Evolutionary conservation across 2,888 invertebrate genomes (phyloP).

Genomic region (Lamellibrachia satsuma): DNA sequence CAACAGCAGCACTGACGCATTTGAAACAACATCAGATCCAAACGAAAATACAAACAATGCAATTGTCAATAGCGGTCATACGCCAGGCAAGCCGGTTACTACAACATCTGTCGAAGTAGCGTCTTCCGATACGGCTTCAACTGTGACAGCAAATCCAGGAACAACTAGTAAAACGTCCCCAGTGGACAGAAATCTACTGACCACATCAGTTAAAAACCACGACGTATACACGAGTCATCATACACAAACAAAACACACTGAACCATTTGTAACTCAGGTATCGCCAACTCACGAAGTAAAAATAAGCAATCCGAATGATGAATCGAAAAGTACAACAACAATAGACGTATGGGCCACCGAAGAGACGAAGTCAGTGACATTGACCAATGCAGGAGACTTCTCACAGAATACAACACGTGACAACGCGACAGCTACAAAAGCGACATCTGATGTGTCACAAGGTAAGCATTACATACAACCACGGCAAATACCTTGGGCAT

Average conservation of each 20-base stretch:
- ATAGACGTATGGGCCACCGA: neutral
- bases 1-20: neutral
- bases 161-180: neutral
- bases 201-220: neutral
- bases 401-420: neutral
- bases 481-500: no score
- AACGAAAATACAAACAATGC: neutral
- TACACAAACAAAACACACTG: neutral
- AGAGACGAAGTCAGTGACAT: neutral
- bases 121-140: neutral
- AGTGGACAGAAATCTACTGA: neutral
- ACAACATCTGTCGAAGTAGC: neutral
- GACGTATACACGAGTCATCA: neutral
- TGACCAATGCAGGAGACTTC: neutral
- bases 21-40: neutral
- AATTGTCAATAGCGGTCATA: neutral
- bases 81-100: no score
- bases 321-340: neutral
- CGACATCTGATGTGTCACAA: neutral
- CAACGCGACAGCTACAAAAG: neutral
- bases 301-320: neutral
- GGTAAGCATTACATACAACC: neutral
- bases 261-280: neutral
- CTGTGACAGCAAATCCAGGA: neutral
- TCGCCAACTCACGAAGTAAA: neutral